Base-by-base conservation (phyloP, 2,888 invertebrate genomes). In the Cerastis leucographa region DNA sequence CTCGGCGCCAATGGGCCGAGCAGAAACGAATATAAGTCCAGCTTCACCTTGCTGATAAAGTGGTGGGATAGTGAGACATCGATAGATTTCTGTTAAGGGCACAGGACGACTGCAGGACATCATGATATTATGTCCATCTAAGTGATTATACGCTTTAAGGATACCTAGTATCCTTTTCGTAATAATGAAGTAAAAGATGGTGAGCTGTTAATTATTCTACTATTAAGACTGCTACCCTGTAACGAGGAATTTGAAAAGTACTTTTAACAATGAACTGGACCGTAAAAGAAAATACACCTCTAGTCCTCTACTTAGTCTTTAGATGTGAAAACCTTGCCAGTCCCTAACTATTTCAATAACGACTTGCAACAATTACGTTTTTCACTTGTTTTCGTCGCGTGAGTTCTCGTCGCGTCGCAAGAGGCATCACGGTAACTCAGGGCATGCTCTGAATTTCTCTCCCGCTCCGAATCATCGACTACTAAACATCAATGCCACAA, bases 21-120 rank as follows among this genome's bases (percentile, higher is more conserved):
- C 62, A 85, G 78, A 35, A 70, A 80, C 79, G 71, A 82, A 82
- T 81, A 83, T 82, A 82, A 79, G 80, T 68, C 35, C 76, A 72
- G 83, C 81, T 81, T 83, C 85, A 90, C 90, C 89, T 90, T 85
- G 83, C 71, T 49, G 42, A 69, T 22, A n/a, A 77, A 85, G 85
- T 29, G 84, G n/a, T 69, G 84, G 64, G 69, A 22, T 56, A 17
- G 35, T 22, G 9, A 22, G 1, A 11, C 40, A 5, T 76, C 65
- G 56, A 75, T 29, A 25, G 6, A n/a, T 7, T 35, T 35, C 7
- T n/a, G 19, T 9, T 19, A 11, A 9, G 9, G 59, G 29, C 17
- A 0, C 59, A 56, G 56, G 8, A 19, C 29, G 19, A 9, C 19
- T 59, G 19, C 5, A 19, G 19, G 29, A 9, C 42, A 44, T 25